Base-by-base conservation (phyloP, 2,888 invertebrate genomes). In the Drosophila hawaiiensis region DNA sequence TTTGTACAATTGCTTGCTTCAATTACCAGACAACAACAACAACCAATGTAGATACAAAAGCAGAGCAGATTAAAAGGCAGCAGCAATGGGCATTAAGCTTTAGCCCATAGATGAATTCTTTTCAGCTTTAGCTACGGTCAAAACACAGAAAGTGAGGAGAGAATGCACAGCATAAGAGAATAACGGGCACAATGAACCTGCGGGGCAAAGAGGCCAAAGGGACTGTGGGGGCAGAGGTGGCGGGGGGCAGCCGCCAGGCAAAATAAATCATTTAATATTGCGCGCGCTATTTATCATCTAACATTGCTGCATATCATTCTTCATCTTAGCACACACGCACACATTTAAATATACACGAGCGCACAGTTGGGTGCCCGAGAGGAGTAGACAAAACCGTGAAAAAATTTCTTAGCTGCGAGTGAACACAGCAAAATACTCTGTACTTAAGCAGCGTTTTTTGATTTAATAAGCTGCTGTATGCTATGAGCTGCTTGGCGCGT, bases 211-310 rank as follows among this genome's bases (percentile, higher is more conserved):
- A 47, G 69, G 65, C 62, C 41, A 22, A 33, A 54, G 73, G 68
- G 65, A 53, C 54, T 52, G 53, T 35, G 63, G 73, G 60, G 61
- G 25, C 25, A 35, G 37, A 35, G 52, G 37, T 49, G 54, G 43
- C 35, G 37, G 29, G 7, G 33, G 33, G 60, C 49, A 54, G 33
- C 50, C 52, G 69, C 66, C 75, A 62, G 64, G 67, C 73, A 72
- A 84, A 78, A 85, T 85, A 85, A 85, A 85, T 91, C 88, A 91
- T 85, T 89, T 85, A 85, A 85, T 91, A 82, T 85, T 89, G 85
- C 91, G 88, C 85, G 85, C 85, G 85, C 91, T 88, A 87, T 87
- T 87, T 87, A 87, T 87, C 86, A 87, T 84, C 82, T 80, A 88
- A 81, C 82, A 78, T 84, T 73, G 79, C 81, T 80, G 85, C 80